Evolutionary conservation across 2,888 invertebrate species (phyloP), one percentile per base, ranked within the genome.

Genomic region (Ommatoiulus sabulosus): DNA sequence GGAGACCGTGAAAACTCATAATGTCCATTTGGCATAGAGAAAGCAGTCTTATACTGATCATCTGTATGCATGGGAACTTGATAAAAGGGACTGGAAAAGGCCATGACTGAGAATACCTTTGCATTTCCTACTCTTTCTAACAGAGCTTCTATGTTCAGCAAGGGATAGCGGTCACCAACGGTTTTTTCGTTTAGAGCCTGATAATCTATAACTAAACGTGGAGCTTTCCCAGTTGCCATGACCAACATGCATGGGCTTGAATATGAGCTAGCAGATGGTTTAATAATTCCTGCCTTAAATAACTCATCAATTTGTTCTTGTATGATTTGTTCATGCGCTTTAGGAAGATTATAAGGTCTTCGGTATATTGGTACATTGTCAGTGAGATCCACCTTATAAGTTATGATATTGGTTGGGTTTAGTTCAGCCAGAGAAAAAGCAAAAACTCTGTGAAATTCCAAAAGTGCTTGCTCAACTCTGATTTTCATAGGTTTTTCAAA

Each of bases 21-120:
- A 35, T 88, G 90, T 0, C 90, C 90, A 84, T 88, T 84, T 15
- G 88, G 87, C 20, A 89, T 88, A 24, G 84, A 80, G 35, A 90
- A 89, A 5, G 90, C 90, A 17, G 88, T 90, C 84, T 89, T 90
- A 63, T 72, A 72, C 24, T 87, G 46, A 15, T 89, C 88, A 63
- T 84, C 44, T 12, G 84, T 48, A 2, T 63, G 7, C 35, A 89
- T 80, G 44, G 57, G 87, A 15, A 90, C 63, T 63, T 89, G 90
- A n/a, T 85, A 90, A 44, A 89, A 90, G 1, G 89, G 89, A 10
- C 87, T 52, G 4, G 48, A 91, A 44, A 92, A 88, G 87, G 93
- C 92, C 0, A 93, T 89, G 0, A 91, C 91, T 0, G 91, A 91
- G 46, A 90, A 89, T 46, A 90, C 91, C 6, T 87, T 90, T 35